Evolutionary conservation across 1,140 invertebrate species (phyloP).

Genomic region (Idris sp.): DNA sequence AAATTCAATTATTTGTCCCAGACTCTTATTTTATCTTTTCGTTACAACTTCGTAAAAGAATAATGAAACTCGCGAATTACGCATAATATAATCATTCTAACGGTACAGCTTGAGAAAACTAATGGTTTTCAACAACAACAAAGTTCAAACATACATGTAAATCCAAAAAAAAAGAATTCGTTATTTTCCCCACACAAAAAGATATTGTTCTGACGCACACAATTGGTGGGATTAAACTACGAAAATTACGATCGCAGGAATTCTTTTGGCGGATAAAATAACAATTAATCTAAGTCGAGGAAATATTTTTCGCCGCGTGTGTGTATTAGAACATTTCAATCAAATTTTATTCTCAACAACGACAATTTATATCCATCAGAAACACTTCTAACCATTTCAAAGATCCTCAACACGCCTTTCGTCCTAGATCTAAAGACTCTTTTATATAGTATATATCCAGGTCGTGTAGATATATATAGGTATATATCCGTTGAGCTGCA

Average conservation of each 20-base stretch:
- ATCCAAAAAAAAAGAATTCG: too few species aligned
- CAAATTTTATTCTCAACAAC: conserved; percentile 47
- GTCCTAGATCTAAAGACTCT: conserved; percentile 51
- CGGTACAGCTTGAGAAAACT: too few species aligned
- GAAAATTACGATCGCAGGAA: conserved; percentile 15
- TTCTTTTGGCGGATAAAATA: conserved; percentile 26
- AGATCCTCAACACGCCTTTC: conserved; percentile 49
- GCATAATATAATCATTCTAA: conserved; percentile 10
- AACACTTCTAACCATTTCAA: conserved; percentile 42
- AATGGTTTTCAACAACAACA: too few species aligned
- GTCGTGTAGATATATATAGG: too few species aligned
- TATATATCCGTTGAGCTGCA: too few species aligned
- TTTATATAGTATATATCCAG: conserved; percentile 49
- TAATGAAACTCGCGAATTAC: conserved; percentile 21
- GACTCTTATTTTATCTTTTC: conserved; percentile 34
- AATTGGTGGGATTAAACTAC: too few species aligned
- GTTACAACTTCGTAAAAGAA: conserved; percentile 52
- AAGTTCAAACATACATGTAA: too few species aligned
- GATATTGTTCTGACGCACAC: too few species aligned
- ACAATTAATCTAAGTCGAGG: conserved; percentile 38
- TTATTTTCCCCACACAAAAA: too few species aligned
- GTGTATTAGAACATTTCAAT: conserved; percentile 50
- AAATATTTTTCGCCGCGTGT: conserved; percentile 32
- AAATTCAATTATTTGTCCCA: conserved; percentile 63
- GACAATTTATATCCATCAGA: conserved; percentile 58